Base-by-base conservation (phyloP, 2,113 vertebrate genomes). In the human region DNA sequence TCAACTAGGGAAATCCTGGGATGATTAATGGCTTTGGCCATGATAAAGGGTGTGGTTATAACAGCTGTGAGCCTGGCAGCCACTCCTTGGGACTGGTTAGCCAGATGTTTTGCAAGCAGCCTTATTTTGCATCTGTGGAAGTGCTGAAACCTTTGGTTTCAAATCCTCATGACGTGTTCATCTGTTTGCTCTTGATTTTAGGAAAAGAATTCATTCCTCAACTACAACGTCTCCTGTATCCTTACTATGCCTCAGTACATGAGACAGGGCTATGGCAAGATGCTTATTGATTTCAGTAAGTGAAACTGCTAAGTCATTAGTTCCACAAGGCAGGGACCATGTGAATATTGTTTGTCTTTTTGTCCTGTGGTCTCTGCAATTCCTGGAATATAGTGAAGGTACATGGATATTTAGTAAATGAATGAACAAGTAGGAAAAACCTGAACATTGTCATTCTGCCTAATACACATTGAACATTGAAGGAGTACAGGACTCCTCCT, bases 251-350 rank as follows among this genome's bases (percentile, higher is more conserved):
- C 99, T 10, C 99, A 99, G 95, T 99, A 99, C 97, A 99, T 99
- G 99, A 99, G 99, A 25, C 99, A 99, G 85, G 99, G 99, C 86
- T 99, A 99, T 1, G 99, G 99, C 97, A 99, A 99, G 98, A 99
- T 99, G 99, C 99, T 99, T 92, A 99, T 99, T 30, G 99, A 99
- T 97, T 99, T 99, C 98, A 99, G 99, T 99, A 98, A 98, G 99
- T 99, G 87, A 30, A 64, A 30, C 48, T 55, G 64, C 90, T 57
- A 17, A 57, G 48, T 32, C 35, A 1, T 52, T 38, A 61, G 45
- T 64, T 55, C 57, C 16, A 18, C 0, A 22, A 48, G 81, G 64
- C 57, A 48, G 35, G 55, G 30, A 64, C 35, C 20, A 4, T 32
- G 18, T 64, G 78, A 43, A 38, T 76, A 25, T 40, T 81, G 66